Evolutionary conservation across 2,888 invertebrate species (phyloP), one percentile per base, ranked within the genome.

Genomic region (Nomada fucata): DNA sequence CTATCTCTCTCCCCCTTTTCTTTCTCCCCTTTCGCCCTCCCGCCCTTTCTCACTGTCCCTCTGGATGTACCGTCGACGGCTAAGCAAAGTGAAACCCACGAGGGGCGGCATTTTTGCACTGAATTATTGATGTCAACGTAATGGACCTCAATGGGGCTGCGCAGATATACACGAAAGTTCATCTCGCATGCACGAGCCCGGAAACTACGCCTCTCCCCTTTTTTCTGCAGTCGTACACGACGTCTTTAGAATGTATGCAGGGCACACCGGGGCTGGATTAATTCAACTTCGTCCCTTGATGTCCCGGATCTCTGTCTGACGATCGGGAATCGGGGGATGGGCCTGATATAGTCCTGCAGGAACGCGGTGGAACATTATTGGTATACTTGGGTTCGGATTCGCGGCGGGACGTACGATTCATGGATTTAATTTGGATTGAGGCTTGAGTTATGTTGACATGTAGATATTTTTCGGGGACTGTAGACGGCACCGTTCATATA

Each of bases 51-150:
- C 29, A 18, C 29, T 18, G 26, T 18, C 29, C 3, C 52, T 59
- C 61, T 69, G 61, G 73, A 47, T 59, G 70, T 61, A 64, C 20
- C 44, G 69, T 55, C 74, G 63, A 76, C 79, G 69, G 60, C 63
- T 74, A 71, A 76, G 80, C 79, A 77, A 79, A 79, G 76, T 77
- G 81, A 84, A 82, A 80, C 78, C 63, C 55, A 55, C 78, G 83
- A 84, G 86, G 86, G 88, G 84, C 81, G 80, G 86, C 83, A 88
- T 81, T 90, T 86, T 88, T 87, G 61, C 86, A 71, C 76, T 90
- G 88, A 89, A 89, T 90, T 90, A 90, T 90, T 88, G 90, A 90
- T 87, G 87, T 76, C 80, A 84, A 85, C 85, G 85, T 89, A 90
- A 90, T 90, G 89, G 89, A 87, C 85, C 86, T 90, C 64, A 85